Evolutionary conservation across 2,797 vertebrate species (phyloP), one percentile per base, ranked within the genome.

Genomic region (Lepus oiostolus): DNA sequence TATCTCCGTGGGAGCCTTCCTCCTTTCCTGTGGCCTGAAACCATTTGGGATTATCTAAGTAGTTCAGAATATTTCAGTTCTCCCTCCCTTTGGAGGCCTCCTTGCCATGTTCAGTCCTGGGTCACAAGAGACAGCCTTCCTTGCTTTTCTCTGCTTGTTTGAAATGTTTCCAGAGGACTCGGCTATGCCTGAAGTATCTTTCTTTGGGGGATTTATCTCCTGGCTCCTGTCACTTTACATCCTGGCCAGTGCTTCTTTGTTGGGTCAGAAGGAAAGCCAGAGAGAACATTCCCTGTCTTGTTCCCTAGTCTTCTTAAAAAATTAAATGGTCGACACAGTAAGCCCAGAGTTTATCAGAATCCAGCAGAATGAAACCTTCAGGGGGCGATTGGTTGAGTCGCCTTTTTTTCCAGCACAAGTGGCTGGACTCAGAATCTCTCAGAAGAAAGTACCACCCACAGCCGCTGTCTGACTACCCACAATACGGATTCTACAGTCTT

Each of bases 301-400:
- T 67, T 75, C 65, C 63, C 93, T 8, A 35, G n/a, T 62, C 38
- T 54, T 93, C 85, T 67, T 90, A 91, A 85, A 91, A 93, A 71
- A 58, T 75, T 13, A 96, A 90, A 50, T 9, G 16, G 70, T 70
- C 14, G 32, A 7, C 24, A 16, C 77, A 74, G 52, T 14, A 72
- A 87, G 47, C 16, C n/a, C 83, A 80, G 17, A 92, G 35, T 62
- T 90, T 47, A 60, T 42, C 24, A 65, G 63, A 89, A 88, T 19
- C 72, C 21, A 90, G 58, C 42, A 79, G 12, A 89, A 84, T n/a
- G 14, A 88, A 54, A 68, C 17, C 28, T 84, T 7, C 58, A 76
- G 22, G 28, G 35, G n/a, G 38, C 67, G 38, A 91, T 38, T 62
- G 50, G 32, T 0, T 21, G 6, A 54, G 67, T 32, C 12, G 71